phyloP scores from a whole-genome alignment of 2,888 invertebrate species.

The Leistus spinibarbis region DNA sequence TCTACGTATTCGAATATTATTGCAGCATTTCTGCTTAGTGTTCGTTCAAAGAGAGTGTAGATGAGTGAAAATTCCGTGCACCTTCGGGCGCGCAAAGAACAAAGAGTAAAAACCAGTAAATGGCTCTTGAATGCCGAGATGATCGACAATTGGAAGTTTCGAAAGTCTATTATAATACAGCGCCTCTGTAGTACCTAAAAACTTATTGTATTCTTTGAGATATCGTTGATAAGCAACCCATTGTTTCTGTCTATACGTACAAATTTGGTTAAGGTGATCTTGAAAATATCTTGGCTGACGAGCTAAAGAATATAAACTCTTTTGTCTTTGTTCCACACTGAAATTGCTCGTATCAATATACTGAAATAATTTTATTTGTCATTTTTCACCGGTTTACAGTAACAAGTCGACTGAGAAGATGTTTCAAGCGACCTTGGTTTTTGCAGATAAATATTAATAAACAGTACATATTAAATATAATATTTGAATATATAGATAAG shows the following conservation, averaged over 20 bases:
- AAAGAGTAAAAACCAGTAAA: constrained; percentile 33
- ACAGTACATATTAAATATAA: too few species aligned
- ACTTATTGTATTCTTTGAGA: constrained; percentile 29
- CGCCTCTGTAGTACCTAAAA: not conserved
- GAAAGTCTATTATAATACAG: constrained; percentile 27
- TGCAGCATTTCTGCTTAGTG: too few species aligned
- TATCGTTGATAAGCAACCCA: constrained; percentile 22
- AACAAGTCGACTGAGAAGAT: too few species aligned
- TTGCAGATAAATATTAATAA: too few species aligned
- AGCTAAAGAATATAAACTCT: too few species aligned
- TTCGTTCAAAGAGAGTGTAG: not conserved
- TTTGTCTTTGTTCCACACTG: not conserved
- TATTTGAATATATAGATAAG: too few species aligned
- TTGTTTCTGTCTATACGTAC: constrained; percentile 20
- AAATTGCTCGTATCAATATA: too few species aligned
- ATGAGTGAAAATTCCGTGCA: not conserved
- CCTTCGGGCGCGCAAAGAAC: constrained; percentile 7
- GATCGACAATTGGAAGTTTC: constrained; percentile 29
- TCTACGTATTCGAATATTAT: not conserved
- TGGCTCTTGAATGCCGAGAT: constrained; percentile 25
- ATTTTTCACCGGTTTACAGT: too few species aligned
- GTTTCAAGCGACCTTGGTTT: too few species aligned
- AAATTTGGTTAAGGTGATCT: constrained; percentile 13
- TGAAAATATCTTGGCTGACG: too few species aligned
- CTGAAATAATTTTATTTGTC: too few species aligned